phyloP scores from a whole-genome alignment of 2,888 invertebrate species.

The Cephalotes varians region DNA sequence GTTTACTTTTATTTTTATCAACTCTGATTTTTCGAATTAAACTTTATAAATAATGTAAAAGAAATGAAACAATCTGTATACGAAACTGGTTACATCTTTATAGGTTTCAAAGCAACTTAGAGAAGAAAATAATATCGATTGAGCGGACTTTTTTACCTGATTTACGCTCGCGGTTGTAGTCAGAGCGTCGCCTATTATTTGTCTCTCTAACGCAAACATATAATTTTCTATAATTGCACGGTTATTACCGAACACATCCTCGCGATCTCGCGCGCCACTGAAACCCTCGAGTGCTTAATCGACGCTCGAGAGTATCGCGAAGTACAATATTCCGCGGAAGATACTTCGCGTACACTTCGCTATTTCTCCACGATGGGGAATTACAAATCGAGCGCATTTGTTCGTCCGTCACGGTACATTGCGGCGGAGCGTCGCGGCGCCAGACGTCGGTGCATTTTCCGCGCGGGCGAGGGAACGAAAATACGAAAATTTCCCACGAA shows the following conservation, averaged over 20 bases:
- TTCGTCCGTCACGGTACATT: constrained; percentile 76
- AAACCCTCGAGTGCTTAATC: constrained; percentile 10
- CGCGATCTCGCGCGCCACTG: constrained; percentile 12
- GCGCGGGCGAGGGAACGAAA: constrained; percentile 55
- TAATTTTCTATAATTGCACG: constrained; percentile 16
- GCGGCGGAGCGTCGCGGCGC: constrained; percentile 81
- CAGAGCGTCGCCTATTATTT: constrained; percentile 28
- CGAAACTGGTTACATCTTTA: neutral
- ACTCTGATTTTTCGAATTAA: neutral
- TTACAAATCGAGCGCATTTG: constrained; percentile 72
- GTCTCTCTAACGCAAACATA: constrained; percentile 13
- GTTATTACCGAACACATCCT: neutral
- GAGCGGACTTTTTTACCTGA: neutral
- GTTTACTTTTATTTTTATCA: neutral
- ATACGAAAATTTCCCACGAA: constrained; percentile 60
- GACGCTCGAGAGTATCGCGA: neutral
- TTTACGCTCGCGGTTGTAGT: neutral
- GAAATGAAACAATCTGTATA: neutral
- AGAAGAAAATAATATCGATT: constrained; percentile 2
- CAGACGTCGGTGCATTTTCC: constrained; percentile 70
- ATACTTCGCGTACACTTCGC: constrained; percentile 8
- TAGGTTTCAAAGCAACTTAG: neutral
- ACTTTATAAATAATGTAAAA: neutral
- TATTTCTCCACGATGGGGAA: constrained; percentile 47
- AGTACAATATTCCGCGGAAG: constrained; percentile 33